Evolutionary conservation across 2,113 vertebrate genomes (phyloP).

Genomic region (Martes martes): DNA sequence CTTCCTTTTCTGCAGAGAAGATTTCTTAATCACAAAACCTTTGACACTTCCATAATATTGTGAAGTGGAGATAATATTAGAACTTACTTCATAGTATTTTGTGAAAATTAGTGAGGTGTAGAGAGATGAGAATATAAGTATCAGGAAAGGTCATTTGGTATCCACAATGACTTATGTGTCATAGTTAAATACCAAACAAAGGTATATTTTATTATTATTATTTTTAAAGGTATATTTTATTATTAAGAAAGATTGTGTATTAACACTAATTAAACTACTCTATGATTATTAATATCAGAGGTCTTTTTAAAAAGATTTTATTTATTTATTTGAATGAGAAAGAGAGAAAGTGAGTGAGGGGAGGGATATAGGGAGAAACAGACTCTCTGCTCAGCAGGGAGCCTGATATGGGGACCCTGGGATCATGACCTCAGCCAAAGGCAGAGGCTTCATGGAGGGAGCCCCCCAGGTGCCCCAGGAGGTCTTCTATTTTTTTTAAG

Average conservation of each 20-base stretch:
- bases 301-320: neutral
- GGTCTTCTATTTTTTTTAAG: neutral
- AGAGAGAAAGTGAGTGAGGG: too few relatives aligned
- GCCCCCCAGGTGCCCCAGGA: too few relatives aligned
- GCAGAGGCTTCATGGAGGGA: too few relatives aligned
- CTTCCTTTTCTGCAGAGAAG: neutral
- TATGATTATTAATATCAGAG: neutral
- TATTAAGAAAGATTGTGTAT: neutral
- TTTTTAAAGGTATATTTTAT: neutral
- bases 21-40: conserved; percentile 34
- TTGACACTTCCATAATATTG: conserved; percentile 1
- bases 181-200: neutral
- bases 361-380: too few relatives aligned
- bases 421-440: too few relatives aligned
- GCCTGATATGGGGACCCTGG: too few relatives aligned
- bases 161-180: neutral
- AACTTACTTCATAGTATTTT: conserved; percentile 15
- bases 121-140: neutral
- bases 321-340: neutral
- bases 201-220: neutral
- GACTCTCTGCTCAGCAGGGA: too few relatives aligned
- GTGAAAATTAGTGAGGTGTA: conserved; percentile 14
- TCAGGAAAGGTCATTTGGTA: neutral
- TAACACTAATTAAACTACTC: neutral
- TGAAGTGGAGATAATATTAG: conserved; percentile 23